Conservation (phyloP, 2,888 invertebrate genomes). For the Galeruca laticollis region DNA sequence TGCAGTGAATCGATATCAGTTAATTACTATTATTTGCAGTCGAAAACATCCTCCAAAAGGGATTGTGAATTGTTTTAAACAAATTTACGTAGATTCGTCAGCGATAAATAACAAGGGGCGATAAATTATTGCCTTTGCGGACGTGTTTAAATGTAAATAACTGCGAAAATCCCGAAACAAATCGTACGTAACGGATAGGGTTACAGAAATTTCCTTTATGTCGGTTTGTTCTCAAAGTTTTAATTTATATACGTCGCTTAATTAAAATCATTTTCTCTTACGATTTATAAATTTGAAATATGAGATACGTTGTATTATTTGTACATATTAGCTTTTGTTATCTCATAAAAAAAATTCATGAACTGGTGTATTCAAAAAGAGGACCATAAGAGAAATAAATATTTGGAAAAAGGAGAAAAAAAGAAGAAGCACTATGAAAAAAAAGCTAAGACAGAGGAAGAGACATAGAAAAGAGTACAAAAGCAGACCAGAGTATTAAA, state of each 20-base stretch:
- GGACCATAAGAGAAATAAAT: too few relatives aligned
- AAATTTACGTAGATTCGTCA: slow-evolving; percentile 29
- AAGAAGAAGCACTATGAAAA: too few relatives aligned
- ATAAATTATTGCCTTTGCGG: slow-evolving; percentile 20
- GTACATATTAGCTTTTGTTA: too few relatives aligned
- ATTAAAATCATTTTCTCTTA: not conserved
- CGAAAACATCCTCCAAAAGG: slow-evolving; percentile 12
- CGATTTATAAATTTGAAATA: too few relatives aligned
- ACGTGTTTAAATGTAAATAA: slow-evolving; percentile 14
- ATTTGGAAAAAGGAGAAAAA: too few relatives aligned
- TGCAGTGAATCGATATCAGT: too few relatives aligned
- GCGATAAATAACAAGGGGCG: slow-evolving; percentile 26
- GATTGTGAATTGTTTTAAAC: slow-evolving; percentile 20
- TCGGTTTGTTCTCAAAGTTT: not conserved
- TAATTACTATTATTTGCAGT: not conserved
- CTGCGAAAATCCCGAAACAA: slow-evolving; percentile 22
- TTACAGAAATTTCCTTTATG: not conserved
- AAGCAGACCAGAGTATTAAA: too few relatives aligned
- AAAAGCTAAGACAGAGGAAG: too few relatives aligned
- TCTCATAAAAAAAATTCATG: too few relatives aligned
- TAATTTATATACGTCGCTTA: not conserved
- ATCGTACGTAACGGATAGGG: slow-evolving; percentile 22
- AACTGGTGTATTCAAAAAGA: too few relatives aligned
- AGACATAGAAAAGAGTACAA: too few relatives aligned
- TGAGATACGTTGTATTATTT: too few relatives aligned